phyloP scores from a whole-genome alignment of 2,113 vertebrate species.

The Chionodraco myersi region DNA sequence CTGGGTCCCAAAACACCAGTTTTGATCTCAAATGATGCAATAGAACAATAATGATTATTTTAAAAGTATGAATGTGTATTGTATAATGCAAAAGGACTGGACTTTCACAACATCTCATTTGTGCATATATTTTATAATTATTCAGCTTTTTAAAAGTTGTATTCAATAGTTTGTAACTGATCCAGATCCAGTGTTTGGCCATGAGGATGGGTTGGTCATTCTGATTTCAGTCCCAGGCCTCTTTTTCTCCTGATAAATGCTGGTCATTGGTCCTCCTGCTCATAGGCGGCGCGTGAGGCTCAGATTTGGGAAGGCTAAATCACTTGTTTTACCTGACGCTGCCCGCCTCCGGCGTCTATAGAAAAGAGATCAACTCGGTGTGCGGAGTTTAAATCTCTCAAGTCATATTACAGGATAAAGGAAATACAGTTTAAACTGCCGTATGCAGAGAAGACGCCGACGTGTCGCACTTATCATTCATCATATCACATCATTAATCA shows the following conservation, averaged over 20 bases:
- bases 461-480: too few relatives aligned
- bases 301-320: too few relatives aligned
- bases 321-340: too few relatives aligned
- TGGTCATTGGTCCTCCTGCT: not conserved
- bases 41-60: not conserved
- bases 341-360: too few relatives aligned
- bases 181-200: not conserved
- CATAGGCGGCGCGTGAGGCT: too few relatives aligned
- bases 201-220: not conserved
- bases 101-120: conserved; percentile 3
- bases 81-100: not conserved
- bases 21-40: not conserved
- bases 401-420: too few relatives aligned
- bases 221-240: not conserved
- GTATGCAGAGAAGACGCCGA: too few relatives aligned
- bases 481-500: too few relatives aligned
- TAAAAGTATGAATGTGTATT: not conserved
- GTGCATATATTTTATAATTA: not conserved
- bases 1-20: not conserved
- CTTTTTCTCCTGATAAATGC: not conserved
- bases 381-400: too few relatives aligned
- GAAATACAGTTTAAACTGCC: too few relatives aligned
- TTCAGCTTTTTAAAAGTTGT: not conserved
- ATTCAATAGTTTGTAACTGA: not conserved
- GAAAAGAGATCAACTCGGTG: too few relatives aligned